A percentile compares a stretch with the other conserved stretches of the same genome.
These are phyloP conservation scores for Colletes gigas DNA, from an alignment of 1,140 invertebrate species.

Conservation along the genomic window DNA sequence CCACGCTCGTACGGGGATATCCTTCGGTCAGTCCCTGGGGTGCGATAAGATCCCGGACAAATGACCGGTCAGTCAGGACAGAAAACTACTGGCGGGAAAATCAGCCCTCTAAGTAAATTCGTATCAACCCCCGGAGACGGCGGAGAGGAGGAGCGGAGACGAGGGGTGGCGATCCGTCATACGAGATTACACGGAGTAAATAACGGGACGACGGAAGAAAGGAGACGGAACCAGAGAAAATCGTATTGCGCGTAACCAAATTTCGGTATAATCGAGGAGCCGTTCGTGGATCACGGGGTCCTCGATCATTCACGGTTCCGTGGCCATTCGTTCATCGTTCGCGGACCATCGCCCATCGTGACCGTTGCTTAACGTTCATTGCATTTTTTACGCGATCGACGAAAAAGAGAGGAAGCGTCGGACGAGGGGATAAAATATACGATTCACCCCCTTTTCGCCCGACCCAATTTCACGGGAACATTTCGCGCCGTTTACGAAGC, in stretches of 20 bases:
- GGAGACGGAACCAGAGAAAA: constrained; percentile 29
- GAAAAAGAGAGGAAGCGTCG: constrained; percentile 21
- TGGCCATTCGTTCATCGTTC: constrained; percentile 57
- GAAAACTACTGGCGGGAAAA: constrained; percentile 71
- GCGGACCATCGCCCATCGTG: constrained; percentile 53
- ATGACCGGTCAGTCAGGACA: constrained; percentile 72
- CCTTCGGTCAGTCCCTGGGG: constrained; percentile 67
- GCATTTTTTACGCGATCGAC: constrained; percentile 63
- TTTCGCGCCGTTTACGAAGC: constrained; percentile 58
- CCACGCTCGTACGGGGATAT: constrained; percentile 21
- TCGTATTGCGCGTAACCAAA: constrained; percentile 70
- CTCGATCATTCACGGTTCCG: constrained; percentile 76
- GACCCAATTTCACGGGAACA: constrained; percentile 67
- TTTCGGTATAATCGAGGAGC: constrained; percentile 66
- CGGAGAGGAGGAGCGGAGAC: constrained; percentile 16
- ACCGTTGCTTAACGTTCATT: constrained; percentile 53
- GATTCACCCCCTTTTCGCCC: neutral
- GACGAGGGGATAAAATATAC: constrained; percentile 51
- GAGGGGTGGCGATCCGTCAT: constrained; percentile 69
- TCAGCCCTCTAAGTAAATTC: constrained; percentile 78
- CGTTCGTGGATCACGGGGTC: constrained; percentile 38
- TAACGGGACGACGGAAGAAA: constrained; percentile 53
- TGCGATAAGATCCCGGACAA: constrained; percentile 75
- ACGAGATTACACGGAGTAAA: constrained; percentile 74
- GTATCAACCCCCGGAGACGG: constrained; percentile 72